Evolutionary conservation across 2,888 invertebrate species (phyloP), one percentile per base, ranked within the genome.

Genomic region (Idaea straminata): DNA sequence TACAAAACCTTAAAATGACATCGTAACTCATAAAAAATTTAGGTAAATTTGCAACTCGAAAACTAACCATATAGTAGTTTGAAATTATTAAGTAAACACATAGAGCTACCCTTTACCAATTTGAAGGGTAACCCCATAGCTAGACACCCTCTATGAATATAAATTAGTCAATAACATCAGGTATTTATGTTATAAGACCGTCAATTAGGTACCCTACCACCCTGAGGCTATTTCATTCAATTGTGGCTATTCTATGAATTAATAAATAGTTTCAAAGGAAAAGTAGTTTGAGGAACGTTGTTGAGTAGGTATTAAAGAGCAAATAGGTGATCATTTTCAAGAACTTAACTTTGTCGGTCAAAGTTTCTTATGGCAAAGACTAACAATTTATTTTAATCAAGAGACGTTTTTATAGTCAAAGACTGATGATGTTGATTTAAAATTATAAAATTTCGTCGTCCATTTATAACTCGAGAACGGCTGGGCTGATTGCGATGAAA

Each of bases 91-190:
- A 47, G 47, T 47, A 47, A 47, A 47, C 47, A 47, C 47, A 47
- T 10, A 5, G 47, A 47, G 63, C 70, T 74, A 73, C 67, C 69
- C 71, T 68, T 74, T 68, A 73, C 70, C 72, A 74, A 72, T 77
- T 72, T 72, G 73, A 72, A 72, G 71, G 70, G 71, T 74, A 68
- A 71, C 70, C 71, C 70, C 70, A 73, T 63, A 63, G 58, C 57
- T 57, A 69, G 60, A 69, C 74, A 74, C 77, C 76, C 77, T 66
- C 73, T 76, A 77, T 79, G 80, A 79, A 80, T 80, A 80, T 79
- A 80, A 79, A 80, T 80, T 78, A 74, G 72, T 73, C 63, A 73
- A 73, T 74, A 70, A 67, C 74, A 72, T 71, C 70, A 70, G 67
- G 70, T 70, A 71, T 71, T 72, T 79, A 77, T 77, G 78, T 78